Conservation (phyloP, 2,113 vertebrate genomes). For the Megaceryle maxima region DNA sequence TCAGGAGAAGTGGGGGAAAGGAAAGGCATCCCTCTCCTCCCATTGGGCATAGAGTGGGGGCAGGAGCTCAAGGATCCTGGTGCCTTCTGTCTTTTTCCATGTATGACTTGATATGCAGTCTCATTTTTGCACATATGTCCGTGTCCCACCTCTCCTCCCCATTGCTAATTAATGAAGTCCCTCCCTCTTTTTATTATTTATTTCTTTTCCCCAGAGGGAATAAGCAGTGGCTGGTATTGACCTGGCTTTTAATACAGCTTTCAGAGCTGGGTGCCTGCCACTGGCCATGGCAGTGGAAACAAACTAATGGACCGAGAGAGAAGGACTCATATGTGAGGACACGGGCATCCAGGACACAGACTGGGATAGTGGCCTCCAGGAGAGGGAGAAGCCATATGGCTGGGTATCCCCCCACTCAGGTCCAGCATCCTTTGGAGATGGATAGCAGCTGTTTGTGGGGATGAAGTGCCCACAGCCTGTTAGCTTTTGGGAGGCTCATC, state of each 20-base stretch:
- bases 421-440: neutral
- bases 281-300: slow-evolving; percentile 51
- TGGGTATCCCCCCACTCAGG: rapidly evolving
- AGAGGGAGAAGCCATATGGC: neutral
- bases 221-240: slow-evolving; percentile 60
- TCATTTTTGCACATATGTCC: neutral
- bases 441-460: neutral
- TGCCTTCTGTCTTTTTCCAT: neutral
- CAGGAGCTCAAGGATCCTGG: neutral
- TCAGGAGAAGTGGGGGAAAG: neutral
- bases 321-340: slow-evolving; percentile 3
- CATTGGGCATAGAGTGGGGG: rapidly evolving
- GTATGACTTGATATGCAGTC: neutral
- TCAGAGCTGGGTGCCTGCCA: slow-evolving; percentile 26
- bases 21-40: neutral
- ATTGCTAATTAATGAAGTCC: neutral
- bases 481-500: neutral
- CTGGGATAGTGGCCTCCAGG: neutral
- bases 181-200: slow-evolving; percentile 9
- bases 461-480: neutral
- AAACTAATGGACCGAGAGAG: slow-evolving; percentile 62
- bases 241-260: slow-evolving; percentile 67
- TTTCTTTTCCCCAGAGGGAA: slow-evolving; percentile 43
- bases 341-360: neutral
- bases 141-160: neutral